These are phyloP conservation scores for Diplosoma virens DNA, from an alignment of 23 tunicate genomes.

Conservation along the genomic window DNA sequence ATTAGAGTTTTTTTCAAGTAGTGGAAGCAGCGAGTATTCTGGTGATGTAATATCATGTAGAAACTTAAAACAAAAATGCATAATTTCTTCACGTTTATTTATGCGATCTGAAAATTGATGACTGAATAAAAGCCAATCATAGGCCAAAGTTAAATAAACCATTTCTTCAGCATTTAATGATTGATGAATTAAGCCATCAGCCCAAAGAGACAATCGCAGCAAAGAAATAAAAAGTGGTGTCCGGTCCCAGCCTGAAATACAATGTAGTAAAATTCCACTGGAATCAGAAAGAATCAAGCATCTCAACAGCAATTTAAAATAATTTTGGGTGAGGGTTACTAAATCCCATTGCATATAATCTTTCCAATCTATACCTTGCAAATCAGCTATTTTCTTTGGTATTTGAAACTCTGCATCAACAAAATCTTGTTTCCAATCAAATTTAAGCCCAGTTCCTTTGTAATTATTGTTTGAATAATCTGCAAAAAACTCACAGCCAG, in stretches of 20 bases:
- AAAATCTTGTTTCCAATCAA: conserved; percentile 82
- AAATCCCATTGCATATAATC: conserved; percentile 86
- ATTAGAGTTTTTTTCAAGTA: not conserved
- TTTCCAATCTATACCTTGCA: conserved; percentile 67
- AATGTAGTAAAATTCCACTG: conserved; percentile 74
- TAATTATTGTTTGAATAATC: conserved; percentile 66
- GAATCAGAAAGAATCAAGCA: conserved; percentile 27
- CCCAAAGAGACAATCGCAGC: conserved; percentile 88
- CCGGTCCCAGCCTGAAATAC: conserved; percentile 98
- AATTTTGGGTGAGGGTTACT: conserved; percentile 77
- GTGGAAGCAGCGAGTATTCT: conserved; percentile 52
- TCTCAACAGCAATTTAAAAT: conserved; percentile 56
- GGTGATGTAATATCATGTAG: conserved; percentile 45
- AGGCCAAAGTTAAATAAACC: conserved; percentile 76
- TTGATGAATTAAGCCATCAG: conserved; percentile 86
- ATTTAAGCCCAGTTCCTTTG: conserved; percentile 63
- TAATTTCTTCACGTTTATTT: conserved; percentile 75
- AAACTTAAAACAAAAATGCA: conserved; percentile 87
- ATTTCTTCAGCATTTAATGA: conserved; percentile 80
- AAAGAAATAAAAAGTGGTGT: conserved; percentile 91
- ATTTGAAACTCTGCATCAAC: conserved; percentile 80
- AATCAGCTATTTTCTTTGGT: conserved; percentile 48
- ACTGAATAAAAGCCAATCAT: conserved; percentile 87
- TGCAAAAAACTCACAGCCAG: conserved; percentile 94
- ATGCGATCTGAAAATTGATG: conserved; percentile 85